phyloP scores from a whole-genome alignment of 2,888 invertebrate species.

The Rhamphomyia laevipes region DNA sequence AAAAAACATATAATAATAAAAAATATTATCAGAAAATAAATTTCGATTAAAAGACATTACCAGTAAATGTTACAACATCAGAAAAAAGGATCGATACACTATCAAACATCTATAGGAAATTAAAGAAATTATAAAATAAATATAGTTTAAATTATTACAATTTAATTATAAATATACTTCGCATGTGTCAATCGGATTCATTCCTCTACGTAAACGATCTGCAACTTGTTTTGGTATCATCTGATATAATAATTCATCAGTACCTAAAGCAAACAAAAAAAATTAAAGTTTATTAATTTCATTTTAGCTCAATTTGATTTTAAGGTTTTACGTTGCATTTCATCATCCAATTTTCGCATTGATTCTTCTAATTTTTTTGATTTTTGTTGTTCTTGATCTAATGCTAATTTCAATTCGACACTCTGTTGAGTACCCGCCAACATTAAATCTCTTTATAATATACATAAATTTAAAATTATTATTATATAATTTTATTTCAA shows the following conservation, averaged over 20 bases:
- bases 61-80: constrained; percentile 92
- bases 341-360: constrained; percentile 89
- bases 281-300: no score
- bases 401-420: constrained; percentile 85
- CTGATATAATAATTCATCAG: constrained; percentile 91
- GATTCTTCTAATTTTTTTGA: constrained; percentile 92
- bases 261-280: no score
- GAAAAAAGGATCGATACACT: constrained; percentile 93
- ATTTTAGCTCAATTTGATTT: no score
- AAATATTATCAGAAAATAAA: no score
- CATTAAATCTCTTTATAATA: constrained; percentile 71
- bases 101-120: constrained; percentile 73
- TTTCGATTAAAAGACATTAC: no score
- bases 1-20: no score
- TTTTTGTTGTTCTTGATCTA: constrained; percentile 95
- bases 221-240: constrained; percentile 99
- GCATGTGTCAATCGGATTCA: constrained; percentile 91
- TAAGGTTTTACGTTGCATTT: constrained; percentile 60
- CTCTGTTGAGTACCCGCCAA: constrained; percentile 95
- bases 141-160: not conserved
- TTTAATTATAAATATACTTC: constrained; percentile 53
- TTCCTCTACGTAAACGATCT: constrained; percentile 83
- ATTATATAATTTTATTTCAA: not conserved
- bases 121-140: not conserved
- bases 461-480: not conserved